phyloP scores from a whole-genome alignment of 2,113 vertebrate genomes.

The Tringa solitaria region DNA sequence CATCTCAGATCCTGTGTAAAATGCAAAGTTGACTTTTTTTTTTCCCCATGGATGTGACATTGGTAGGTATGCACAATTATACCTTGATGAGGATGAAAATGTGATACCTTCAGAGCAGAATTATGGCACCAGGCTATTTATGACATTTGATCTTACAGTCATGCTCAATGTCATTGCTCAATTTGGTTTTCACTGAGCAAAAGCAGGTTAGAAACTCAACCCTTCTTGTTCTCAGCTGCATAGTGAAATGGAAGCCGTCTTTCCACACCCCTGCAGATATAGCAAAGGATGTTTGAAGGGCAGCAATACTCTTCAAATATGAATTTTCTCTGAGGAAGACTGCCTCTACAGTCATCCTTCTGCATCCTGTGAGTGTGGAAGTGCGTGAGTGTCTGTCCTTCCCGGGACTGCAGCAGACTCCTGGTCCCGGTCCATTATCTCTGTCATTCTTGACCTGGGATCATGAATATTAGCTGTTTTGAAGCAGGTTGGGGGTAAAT shows the following conservation, averaged over 20 bases:
- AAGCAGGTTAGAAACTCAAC: not conserved
- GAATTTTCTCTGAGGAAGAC: not conserved
- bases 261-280: not conserved
- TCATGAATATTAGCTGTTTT: not conserved
- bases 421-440: not conserved
- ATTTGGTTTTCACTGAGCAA: not conserved
- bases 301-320: not conserved
- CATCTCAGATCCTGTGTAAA: not conserved
- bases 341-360: not conserved
- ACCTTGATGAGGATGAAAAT: not conserved
- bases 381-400: not conserved
- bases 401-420: not conserved
- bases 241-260: not conserved
- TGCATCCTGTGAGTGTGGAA: not conserved
- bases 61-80: not conserved
- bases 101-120: not conserved
- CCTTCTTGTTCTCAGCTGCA: not conserved
- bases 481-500: not conserved
- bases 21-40: not conserved
- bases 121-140: not conserved
- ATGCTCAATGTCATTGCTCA: not conserved
- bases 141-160: not conserved
- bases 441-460: not conserved
- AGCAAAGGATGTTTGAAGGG: not conserved
- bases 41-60: not conserved